Base-by-base conservation (phyloP, 2,113 vertebrate species). In the western clawed frog (Xenopus tropicalis) region DNA sequence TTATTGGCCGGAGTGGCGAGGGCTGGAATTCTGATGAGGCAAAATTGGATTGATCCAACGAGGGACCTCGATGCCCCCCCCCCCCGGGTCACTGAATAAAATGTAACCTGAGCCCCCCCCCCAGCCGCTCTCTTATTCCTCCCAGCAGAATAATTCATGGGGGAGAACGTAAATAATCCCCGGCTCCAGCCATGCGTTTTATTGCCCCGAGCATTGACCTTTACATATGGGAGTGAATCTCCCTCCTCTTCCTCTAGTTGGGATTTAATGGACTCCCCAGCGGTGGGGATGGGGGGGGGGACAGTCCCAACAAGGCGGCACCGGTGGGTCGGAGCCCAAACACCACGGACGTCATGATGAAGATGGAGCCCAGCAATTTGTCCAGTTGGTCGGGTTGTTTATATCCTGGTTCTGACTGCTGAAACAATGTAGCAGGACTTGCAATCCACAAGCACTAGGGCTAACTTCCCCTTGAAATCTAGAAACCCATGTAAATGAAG, bases 101-200 rank as follows among this genome's bases (percentile, higher is more conserved):
- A 67, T 61, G 54, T 67, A 67, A 66, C 63, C 54, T 59, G 29
- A 74, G 46, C 24, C 46, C 13, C 6, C 43, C 71, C 37, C 52
- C 24, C 37, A 51, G 21, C n/a, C 46, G 29, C 71, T 44, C 57
- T 67, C 72, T 59, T 23, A 51, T 74, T 66, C 64, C 54, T 44
- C 54, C 22, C 25, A 46, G 72, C 22, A 3, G 72, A 74, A 74
- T 74, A 66, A 74, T 74, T 74, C 54, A 74, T 67, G 56, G 14
- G 23, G 13, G 17, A 23, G 52, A 58, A 43, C 43, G 14, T 74
- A 67, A 74, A 74, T 67, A 66, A 74, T 67, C 72, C 44, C 29
- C 57, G 6, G 22, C 29, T 5, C 17, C 61, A 66, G 57, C 29
- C 9, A 67, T 67, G 64, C 54, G 21, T 74, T 61, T 74, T 61